Conservation (phyloP, 2,113 vertebrate genomes). For the Shinisaurus crocodilurus region DNA sequence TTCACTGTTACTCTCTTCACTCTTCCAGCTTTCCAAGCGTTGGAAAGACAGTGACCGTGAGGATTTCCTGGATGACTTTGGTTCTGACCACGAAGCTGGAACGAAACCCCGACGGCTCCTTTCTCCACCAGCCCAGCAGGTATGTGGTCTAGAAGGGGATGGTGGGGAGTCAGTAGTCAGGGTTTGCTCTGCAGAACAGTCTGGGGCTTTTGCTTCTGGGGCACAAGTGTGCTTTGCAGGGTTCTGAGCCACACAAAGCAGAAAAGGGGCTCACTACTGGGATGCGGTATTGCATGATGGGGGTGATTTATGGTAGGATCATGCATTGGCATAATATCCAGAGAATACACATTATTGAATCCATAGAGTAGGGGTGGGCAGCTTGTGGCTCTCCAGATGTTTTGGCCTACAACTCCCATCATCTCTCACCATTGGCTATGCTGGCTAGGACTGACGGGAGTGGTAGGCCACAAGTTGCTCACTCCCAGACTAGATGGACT, state of each 20-base stretch:
- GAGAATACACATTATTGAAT: not conserved
- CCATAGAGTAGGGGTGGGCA: too few species aligned
- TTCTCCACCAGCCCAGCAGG: slow-evolving; percentile 66
- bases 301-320: not conserved
- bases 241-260: too few species aligned
- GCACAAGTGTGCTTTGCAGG: not conserved
- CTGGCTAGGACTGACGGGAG: too few species aligned
- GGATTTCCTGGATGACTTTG: slow-evolving; percentile 76
- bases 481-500: not conserved
- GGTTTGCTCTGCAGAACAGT: not conserved
- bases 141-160: not conserved
- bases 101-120: slow-evolving; percentile 42
- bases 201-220: too few species aligned
- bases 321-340: not conserved
- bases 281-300: not conserved
- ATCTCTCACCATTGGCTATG: not conserved
- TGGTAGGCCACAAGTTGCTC: not conserved
- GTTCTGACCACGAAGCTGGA: slow-evolving; percentile 72
- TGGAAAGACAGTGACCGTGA: slow-evolving; percentile 79
- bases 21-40: slow-evolving; percentile 67
- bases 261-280: not conserved
- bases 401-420: not conserved
- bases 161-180: not conserved
- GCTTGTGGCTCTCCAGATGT: too few species aligned
- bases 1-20: not conserved